Conservation (phyloP, 1,140 invertebrate species). For the Drosophila murphyi region DNA sequence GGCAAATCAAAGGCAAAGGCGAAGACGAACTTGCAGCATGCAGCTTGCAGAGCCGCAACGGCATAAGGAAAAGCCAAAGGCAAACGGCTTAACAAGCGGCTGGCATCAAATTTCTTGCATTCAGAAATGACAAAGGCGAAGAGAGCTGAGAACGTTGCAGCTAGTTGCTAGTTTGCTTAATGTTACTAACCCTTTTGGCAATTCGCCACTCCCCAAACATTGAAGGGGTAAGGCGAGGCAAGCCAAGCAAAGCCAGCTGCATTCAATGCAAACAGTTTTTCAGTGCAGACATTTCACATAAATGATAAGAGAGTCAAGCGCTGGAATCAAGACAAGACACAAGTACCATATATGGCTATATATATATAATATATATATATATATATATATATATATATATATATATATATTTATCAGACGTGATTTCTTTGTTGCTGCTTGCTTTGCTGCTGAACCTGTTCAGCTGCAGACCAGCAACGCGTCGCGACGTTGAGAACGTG, state of each 20-base stretch:
- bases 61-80: slow-evolving; percentile 48
- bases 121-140: slow-evolving; percentile 45
- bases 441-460: slow-evolving; percentile 66
- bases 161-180: slow-evolving; percentile 48
- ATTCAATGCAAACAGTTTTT: slow-evolving; percentile 32
- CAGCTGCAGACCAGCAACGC: slow-evolving; percentile 51
- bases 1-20: slow-evolving; percentile 15
- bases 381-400: slow-evolving; percentile 28
- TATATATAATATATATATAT: slow-evolving; percentile 33
- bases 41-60: slow-evolving; percentile 16
- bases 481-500: slow-evolving; percentile 35
- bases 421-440: slow-evolving; percentile 72
- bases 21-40: slow-evolving; percentile 18
- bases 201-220: background rate
- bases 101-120: slow-evolving; percentile 57
- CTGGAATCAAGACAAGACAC: slow-evolving; percentile 49
- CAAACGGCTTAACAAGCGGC: slow-evolving; percentile 53
- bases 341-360: slow-evolving; percentile 11
- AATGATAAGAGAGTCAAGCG: slow-evolving; percentile 75
- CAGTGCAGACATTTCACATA: slow-evolving; percentile 50
- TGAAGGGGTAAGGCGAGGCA: too few relatives aligned
- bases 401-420: slow-evolving; percentile 70
- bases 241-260: slow-evolving; percentile 43
- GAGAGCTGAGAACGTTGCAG: slow-evolving; percentile 6
- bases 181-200: slow-evolving; percentile 38